Conservation (phyloP, 2,797 vertebrate genomes). For the Falco biarmicus region DNA sequence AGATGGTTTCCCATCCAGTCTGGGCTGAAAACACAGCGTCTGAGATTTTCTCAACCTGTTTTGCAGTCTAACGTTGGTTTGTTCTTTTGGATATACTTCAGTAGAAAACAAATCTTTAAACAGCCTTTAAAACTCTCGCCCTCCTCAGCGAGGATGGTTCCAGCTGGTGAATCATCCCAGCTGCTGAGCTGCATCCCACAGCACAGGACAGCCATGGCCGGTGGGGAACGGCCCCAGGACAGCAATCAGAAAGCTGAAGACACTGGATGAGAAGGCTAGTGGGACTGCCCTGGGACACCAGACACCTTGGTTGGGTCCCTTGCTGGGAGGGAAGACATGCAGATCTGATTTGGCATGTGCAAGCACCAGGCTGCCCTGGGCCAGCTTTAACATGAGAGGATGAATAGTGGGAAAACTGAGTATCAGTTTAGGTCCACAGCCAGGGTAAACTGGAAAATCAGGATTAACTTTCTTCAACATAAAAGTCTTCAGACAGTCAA, state of each 20-base stretch:
- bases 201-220: not conserved
- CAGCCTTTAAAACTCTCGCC: constrained; percentile 20
- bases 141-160: not conserved
- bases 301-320: not conserved
- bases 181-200: not conserved
- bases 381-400: not conserved
- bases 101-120: not conserved
- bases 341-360: not conserved
- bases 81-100: not conserved
- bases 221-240: not conserved
- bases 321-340: not conserved
- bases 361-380: not conserved
- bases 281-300: not conserved
- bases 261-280: not conserved
- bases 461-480: not conserved
- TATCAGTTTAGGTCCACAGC: not conserved
- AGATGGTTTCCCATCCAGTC: not conserved
- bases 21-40: not conserved
- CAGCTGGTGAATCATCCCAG: constrained; percentile 16
- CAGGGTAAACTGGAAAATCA: constrained; percentile 34
- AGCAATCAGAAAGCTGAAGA: not conserved
- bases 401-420: not conserved
- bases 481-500: not conserved
- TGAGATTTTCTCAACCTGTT: not conserved
- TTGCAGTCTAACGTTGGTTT: not conserved